Percentiles rank a stretch among this genome's conserved stretches.
Conservation (phyloP, 2,888 invertebrate species). For the Ochropleura leucogaster region DNA sequence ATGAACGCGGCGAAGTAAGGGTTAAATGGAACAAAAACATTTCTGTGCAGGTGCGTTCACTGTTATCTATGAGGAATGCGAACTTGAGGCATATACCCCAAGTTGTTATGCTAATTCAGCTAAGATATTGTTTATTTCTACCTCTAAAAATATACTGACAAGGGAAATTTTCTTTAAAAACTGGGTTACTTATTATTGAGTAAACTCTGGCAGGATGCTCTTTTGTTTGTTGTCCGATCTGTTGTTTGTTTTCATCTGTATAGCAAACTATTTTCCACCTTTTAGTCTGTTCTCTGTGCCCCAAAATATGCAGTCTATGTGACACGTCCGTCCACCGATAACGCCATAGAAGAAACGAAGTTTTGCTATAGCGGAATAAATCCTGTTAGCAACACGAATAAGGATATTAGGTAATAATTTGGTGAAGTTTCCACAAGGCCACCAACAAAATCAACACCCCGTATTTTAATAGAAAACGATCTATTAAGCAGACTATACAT, state of each 20-base stretch:
- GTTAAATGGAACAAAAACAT: conserved; percentile 60
- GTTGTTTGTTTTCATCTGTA: too few species aligned
- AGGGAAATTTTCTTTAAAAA: background rate
- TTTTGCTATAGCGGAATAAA: background rate
- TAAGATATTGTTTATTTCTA: conserved; percentile 30
- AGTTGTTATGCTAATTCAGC: conserved; percentile 63
- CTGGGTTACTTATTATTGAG: background rate
- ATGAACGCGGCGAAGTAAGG: conserved; percentile 58
- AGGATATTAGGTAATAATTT: background rate
- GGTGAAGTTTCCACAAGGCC: background rate
- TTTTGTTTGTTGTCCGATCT: background rate
- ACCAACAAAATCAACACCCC: conserved; percentile 11
- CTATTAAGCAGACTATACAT: background rate
- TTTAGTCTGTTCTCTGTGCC: background rate
- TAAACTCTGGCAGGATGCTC: background rate
- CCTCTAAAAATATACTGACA: conserved; percentile 18
- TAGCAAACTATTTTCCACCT: background rate
- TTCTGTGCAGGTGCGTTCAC: conserved; percentile 54
- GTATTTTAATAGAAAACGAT: conserved; percentile 11
- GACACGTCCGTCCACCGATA: background rate
- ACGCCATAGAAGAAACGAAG: background rate
- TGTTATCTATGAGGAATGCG: conserved; percentile 54
- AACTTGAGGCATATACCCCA: conserved; percentile 47
- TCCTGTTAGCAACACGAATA: background rate
- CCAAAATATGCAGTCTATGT: background rate